Conservation (phyloP, 2,888 invertebrate species). For the Parelbella ahira region DNA sequence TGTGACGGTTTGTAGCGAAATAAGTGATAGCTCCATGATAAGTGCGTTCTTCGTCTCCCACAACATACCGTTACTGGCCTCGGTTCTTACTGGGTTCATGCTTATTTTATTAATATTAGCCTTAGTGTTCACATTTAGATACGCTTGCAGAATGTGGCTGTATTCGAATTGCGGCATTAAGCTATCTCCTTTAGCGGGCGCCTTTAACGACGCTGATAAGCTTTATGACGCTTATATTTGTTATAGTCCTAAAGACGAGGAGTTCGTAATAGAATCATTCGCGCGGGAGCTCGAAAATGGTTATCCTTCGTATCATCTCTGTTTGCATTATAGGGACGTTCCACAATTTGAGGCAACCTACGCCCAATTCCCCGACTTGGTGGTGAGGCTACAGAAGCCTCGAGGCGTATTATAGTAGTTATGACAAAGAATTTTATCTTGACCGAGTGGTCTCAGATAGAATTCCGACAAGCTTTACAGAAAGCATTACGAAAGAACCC, state of each 20-base stretch:
- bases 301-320: slow-evolving; percentile 88
- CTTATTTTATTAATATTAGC: slow-evolving; percentile 88
- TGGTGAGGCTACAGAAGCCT: slow-evolving; percentile 94
- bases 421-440: slow-evolving; percentile 93
- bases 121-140: slow-evolving; percentile 91
- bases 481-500: slow-evolving; percentile 91
- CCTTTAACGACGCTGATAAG: slow-evolving; percentile 90
- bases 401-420: slow-evolving; percentile 91
- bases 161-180: slow-evolving; percentile 93
- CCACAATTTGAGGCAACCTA: slow-evolving; percentile 87
- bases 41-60: slow-evolving; percentile 90
- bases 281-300: slow-evolving; percentile 92
- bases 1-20: slow-evolving; percentile 91
- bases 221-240: slow-evolving; percentile 95
- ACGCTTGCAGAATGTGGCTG: slow-evolving; percentile 92
- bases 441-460: slow-evolving; percentile 95
- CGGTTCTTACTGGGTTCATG: slow-evolving; percentile 88
- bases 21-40: slow-evolving; percentile 88
- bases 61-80: slow-evolving; percentile 90
- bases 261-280: slow-evolving; percentile 91
- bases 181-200: slow-evolving; percentile 86
- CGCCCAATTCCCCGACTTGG: slow-evolving; percentile 86
- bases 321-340: slow-evolving; percentile 93
- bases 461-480: slow-evolving; percentile 94
- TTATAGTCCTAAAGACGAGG: slow-evolving; percentile 95